Percentiles rank a stretch among this genome's conserved stretches.
These are phyloP conservation scores for Drosophila borealis DNA, from an alignment of 2,888 invertebrate species.

Conservation along the genomic window DNA sequence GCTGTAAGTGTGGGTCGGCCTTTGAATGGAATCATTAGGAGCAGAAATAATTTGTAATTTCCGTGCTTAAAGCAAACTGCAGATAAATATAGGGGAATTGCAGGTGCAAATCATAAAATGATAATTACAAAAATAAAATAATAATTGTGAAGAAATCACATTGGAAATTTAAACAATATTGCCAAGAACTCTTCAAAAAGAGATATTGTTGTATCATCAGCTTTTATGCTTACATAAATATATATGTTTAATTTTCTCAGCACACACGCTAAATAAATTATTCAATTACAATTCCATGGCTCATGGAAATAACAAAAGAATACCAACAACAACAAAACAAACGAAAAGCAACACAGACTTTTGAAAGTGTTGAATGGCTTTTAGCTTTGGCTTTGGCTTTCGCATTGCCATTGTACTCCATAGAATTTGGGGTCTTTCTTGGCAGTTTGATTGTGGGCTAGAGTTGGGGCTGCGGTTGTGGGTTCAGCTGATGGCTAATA, in stretches of 20 bases:
- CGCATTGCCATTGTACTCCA: conserved; percentile 20
- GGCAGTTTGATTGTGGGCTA: conserved; percentile 39
- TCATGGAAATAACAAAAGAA: neutral
- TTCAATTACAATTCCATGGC: conserved; percentile 41
- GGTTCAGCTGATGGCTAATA: conserved; percentile 66
- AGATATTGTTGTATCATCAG: neutral
- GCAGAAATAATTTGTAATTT: conserved; percentile 43
- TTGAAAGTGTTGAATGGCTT: conserved; percentile 30
- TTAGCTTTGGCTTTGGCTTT: conserved; percentile 7
- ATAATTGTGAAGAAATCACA: neutral
- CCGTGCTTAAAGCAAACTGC: neutral
- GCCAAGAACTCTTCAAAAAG: neutral
- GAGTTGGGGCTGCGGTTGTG: conserved; percentile 16
- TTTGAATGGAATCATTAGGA: conserved; percentile 51
- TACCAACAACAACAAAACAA: conserved; percentile 1
- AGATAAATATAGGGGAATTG: neutral
- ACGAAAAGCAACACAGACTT: conserved; percentile 21
- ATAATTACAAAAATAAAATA: neutral
- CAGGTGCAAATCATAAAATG: neutral
- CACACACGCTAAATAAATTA: conserved; percentile 33
- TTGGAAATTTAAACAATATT: conserved; percentile 1
- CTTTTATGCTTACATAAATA: neutral
- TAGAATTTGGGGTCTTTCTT: conserved; percentile 20
- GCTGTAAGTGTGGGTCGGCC: conserved; percentile 20
- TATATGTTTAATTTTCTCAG: neutral